These are phyloP conservation scores for Dysdera silvatica DNA, from an alignment of 1,140 invertebrate genomes.

Conservation along the genomic window DNA sequence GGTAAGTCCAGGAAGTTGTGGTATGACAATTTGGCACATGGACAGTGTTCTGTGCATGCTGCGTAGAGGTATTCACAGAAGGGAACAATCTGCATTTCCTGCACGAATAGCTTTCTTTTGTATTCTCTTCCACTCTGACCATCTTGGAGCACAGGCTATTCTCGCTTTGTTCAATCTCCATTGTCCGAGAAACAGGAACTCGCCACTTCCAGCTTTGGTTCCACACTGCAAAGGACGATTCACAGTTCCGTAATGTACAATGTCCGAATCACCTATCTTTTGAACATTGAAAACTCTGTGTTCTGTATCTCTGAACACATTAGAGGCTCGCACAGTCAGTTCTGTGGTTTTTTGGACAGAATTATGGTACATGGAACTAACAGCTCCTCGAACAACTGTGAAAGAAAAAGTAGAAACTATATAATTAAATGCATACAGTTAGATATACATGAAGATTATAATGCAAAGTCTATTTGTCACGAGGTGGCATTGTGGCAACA, in stretches of 20 bases:
- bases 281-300: background rate
- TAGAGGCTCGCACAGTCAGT: constrained; percentile 58
- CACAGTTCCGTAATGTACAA: constrained; percentile 35
- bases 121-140: constrained; percentile 58
- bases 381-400: constrained; percentile 56
- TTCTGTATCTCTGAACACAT: constrained; percentile 49
- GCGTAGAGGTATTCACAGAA: constrained; percentile 41
- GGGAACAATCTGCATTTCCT: constrained; percentile 57
- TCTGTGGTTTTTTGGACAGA: constrained; percentile 57
- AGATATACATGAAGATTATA: background rate
- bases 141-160: constrained; percentile 61
- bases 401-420: background rate
- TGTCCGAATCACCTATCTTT: background rate
- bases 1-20: no score
- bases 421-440: background rate
- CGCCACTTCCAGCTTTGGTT: constrained; percentile 58
- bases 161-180: constrained; percentile 59
- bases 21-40: no score
- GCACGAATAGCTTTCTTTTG: constrained; percentile 51
- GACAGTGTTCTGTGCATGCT: no score
- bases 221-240: constrained; percentile 57
- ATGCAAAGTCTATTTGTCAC: no score
- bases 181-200: constrained; percentile 70
- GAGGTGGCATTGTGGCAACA: no score
- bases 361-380: constrained; percentile 55